Evolutionary conservation across 1,140 invertebrate species (phyloP), one percentile per base, ranked within the genome.

Genomic region (Drosophila novamexicana): DNA sequence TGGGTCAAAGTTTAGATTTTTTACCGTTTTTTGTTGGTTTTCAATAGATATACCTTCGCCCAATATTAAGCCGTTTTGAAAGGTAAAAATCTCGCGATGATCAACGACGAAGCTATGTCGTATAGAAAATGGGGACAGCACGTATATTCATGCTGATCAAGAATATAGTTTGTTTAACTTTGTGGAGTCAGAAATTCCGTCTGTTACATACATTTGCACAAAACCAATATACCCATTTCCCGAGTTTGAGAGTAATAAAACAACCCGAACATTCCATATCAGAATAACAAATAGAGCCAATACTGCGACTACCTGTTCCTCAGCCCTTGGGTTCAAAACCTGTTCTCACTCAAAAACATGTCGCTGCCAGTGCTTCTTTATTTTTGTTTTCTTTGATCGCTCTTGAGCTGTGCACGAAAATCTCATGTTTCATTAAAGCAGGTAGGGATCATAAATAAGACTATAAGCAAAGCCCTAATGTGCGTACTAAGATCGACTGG

Each of bases 371-470:
- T 73, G 76, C 54, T 59, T 77, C 77, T 88, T 65, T 18, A 53
- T 47, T 70, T 82, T 88, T 86, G 62, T 62, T 63, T 58, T 61
- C 36, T 40, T 63, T 42, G 53, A 64, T 70, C 64, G 68, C 79
- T 86, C 79, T 86, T 79, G 77, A 68, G 72, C 49, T 77, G 75
- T 61, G 64, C 57, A 67, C 69, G 62, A 71, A 83, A 83, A 79
- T 88, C 83, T 88, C 76, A 66, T 76, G 83, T 88, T 88, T 68
- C 82, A 83, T 84, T 76, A 49, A 58, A 85, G 83, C 83, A 88
- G 82, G 82, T 86, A 86, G 76, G 68, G 45, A 59, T 50, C 5
- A 52, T 63, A 85, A 73, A 68, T 71, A 77, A 68, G 67, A 77
- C 74, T 63, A 75, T 22, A 22, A 58, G 49, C 61, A 32, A 16